These are phyloP conservation scores for Oriolus oriolus DNA, from an alignment of 2,113 vertebrate species.

Conservation along the genomic window DNA sequence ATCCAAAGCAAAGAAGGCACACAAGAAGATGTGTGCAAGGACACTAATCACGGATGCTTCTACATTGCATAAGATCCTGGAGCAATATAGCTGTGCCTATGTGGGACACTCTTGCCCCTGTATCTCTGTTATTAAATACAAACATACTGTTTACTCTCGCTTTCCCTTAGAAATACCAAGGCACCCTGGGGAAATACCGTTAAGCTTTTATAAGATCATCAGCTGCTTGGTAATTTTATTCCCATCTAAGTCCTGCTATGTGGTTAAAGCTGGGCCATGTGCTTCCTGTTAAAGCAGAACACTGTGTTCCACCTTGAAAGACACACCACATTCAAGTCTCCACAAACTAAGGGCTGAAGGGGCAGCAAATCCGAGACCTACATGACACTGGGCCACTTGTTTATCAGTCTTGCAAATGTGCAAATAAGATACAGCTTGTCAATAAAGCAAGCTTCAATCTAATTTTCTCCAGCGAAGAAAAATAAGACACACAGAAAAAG, in stretches of 20 bases:
- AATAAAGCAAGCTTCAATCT: background rate
- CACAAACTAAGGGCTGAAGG: background rate
- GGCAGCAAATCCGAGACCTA: background rate
- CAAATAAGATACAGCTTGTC: background rate
- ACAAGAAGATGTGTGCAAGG: background rate
- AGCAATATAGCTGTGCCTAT: background rate
- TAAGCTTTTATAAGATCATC: background rate
- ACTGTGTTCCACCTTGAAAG: background rate
- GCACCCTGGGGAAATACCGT: background rate
- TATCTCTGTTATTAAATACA: background rate
- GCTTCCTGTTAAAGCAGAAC: background rate
- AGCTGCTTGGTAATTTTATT: background rate
- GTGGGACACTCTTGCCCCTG: rapidly evolving
- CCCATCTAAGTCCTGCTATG: background rate
- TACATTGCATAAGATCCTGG: background rate
- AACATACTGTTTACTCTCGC: background rate
- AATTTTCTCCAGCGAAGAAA: background rate
- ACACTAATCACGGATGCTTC: background rate
- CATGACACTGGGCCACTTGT: background rate
- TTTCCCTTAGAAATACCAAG: background rate
- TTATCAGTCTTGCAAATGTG: background rate
- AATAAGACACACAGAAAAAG: background rate
- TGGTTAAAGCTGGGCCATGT: background rate
- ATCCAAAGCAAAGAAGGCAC: background rate
- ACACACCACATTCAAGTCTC: background rate